Conservation (phyloP, 2,888 invertebrate species). For the Podabrus alpinus region DNA sequence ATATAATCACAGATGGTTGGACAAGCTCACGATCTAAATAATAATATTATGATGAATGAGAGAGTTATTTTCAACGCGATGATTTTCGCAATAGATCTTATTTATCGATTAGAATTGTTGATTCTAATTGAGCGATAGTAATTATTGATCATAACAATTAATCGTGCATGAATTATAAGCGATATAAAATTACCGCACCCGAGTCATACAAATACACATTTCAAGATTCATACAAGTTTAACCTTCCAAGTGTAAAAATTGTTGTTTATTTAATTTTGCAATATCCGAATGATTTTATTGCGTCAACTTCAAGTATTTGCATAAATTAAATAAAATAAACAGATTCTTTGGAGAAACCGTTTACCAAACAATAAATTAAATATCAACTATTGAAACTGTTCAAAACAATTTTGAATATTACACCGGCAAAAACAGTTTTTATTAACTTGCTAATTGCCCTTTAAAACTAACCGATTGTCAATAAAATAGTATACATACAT, state of each 20-base stretch:
- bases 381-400: too few species aligned
- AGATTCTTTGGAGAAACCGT: background rate
- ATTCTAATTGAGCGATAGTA: background rate
- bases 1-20: too few species aligned
- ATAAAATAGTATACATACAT: too few species aligned
- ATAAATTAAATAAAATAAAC: background rate
- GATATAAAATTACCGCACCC: background rate
- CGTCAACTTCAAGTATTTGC: background rate
- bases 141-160: background rate
- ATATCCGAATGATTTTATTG: background rate
- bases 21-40: background rate
- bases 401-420: too few species aligned
- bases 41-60: background rate
- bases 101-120: background rate
- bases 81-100: background rate
- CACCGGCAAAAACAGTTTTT: too few species aligned
- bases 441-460: too few species aligned
- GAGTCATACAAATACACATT: background rate
- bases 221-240: background rate
- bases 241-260: background rate
- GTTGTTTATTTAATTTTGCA: background rate
- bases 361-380: too few species aligned
- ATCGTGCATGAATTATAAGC: background rate
- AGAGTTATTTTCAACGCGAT: background rate
- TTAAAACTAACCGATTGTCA: too few species aligned